Evolutionary conservation across 92 coral and sea anemone genomes (phyloP), one percentile per base, ranked within the genome.

Genomic region (Palythoa heliodiscus): DNA sequence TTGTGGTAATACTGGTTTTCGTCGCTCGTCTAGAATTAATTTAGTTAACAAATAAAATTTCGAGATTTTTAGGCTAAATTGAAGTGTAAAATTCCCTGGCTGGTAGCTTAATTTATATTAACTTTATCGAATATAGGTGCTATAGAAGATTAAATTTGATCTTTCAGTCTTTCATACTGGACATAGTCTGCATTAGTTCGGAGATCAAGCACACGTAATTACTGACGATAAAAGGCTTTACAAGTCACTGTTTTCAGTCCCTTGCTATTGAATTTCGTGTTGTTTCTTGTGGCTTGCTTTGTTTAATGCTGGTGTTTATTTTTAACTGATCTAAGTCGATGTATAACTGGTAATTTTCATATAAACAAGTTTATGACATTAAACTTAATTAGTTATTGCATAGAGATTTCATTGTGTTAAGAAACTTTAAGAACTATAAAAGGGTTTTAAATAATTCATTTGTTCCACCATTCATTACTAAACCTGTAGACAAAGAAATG

Each of bases 221-320:
- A 17, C 22, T 63, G 25, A 63, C 24, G 19, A 63, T 24, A n/a
- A n/a, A 63, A 63, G 24, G 10, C 19, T 70, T 25, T n/a, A 19
- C 10, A 40, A 7, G 24, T 66, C 23, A 6, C 10, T 66, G 2
- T 3, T 71, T 38, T 48, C 37, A 10, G 15, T 14, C 7, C 35
- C 17, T 15, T 12, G 14, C 17, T 15, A 5, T 13, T 5, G 20
- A 58, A 16, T 67, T 9, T 1, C 15, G 37, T 67, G 35, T 5
- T 76, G 6, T 9, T 22, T 76, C 64, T 76, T 16, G 66, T 76
- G 66, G 1, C 3, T 74, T 25, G 23, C 23, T 52, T 11, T 55
- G 43, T 23, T 54, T 14, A 23, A 20, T 74, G 50, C 81, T 76
- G 81, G 81, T 76, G 66, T 24, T 52, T 54, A 47, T 76, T 55